Base-by-base conservation (phyloP, 2,113 vertebrate species). In the Halcyon senegalensis region DNA sequence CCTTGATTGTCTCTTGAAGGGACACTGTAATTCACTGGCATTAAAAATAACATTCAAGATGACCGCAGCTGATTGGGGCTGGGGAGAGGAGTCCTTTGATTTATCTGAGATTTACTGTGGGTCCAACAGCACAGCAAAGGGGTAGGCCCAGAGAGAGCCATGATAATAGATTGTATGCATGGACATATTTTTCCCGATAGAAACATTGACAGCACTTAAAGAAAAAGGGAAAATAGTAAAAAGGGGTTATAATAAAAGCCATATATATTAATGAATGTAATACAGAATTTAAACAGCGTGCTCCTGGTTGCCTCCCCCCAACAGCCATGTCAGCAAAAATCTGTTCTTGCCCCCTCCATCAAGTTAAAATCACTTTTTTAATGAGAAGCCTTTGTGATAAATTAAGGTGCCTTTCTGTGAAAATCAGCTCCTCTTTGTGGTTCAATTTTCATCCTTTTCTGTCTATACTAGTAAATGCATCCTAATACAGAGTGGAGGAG, bases 31-130 rank as follows among this genome's bases (percentile, higher is more conserved):
- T 68, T 89, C 0, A 0, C 15, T 81, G 28, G 9, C 30, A 50
- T 95, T 87, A 87, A 82, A 87, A 82, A 53, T 89, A 46, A 56
- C 35, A 27, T 82, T 64, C 50, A 64, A 41, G 39, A 53, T 67
- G 17, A 60, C 56, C 73, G 80, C 74, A 62, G 55, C 41, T 92
- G 80, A 58, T 60, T 51, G 48, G 53, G n/a, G 19, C 41, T 90
- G 28, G 33, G 18, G 39, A 82, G 60, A 86, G 37, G 37, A 70
- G 30, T 84, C 25, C 35, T 75, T 64, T 59, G 51, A 28, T 79
- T 88, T 88, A 11, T 43, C 37, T 84, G 72, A 33, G 28, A 10
- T 84, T 70, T 83, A n/a, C 60, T 1, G 2, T 64, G 68, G 20
- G 16, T 51, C 33, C 7, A 5, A n/a, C 16, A 67, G 66, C 59